Evolutionary conservation across 1,140 invertebrate genomes (phyloP).

Genomic region (Achroia grisella): DNA sequence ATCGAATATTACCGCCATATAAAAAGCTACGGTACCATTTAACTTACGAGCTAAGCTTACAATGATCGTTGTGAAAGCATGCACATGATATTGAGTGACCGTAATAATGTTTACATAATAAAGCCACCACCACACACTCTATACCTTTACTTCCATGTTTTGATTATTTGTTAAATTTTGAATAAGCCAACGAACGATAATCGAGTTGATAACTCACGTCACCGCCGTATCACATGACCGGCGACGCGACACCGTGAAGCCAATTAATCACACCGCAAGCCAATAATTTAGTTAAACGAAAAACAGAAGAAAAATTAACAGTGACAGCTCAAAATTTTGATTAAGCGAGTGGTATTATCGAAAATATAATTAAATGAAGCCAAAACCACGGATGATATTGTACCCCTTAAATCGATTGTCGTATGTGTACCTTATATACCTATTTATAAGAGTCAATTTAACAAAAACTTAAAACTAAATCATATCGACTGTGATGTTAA

Average conservation of each 20-base stretch:
- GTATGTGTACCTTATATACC: background rate
- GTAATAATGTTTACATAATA: conserved; percentile 39
- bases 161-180: conserved; percentile 65
- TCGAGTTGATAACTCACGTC: conserved; percentile 17
- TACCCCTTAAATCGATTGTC: conserved; percentile 24
- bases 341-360: conserved; percentile 68
- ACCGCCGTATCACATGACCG: conserved; percentile 20
- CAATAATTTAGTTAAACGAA: conserved; percentile 63
- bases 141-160: conserved; percentile 67
- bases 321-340: conserved; percentile 66
- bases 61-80: conserved; percentile 63
- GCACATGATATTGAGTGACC: conserved; percentile 62
- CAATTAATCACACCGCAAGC: conserved; percentile 72
- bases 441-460: too few relatives aligned
- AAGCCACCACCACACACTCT: conserved; percentile 74
- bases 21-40: conserved; percentile 48
- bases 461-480: too few relatives aligned
- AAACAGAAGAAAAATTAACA: conserved; percentile 64
- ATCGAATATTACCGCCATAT: conserved; percentile 10
- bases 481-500: too few relatives aligned
- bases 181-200: conserved; percentile 41
- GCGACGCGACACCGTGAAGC: conserved; percentile 35
- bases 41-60: conserved; percentile 58
- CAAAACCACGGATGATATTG: conserved; percentile 68
- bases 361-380: conserved; percentile 63